These are phyloP conservation scores for Spheniscus humboldti DNA, from an alignment of 2,797 vertebrate genomes.

Conservation along the genomic window DNA sequence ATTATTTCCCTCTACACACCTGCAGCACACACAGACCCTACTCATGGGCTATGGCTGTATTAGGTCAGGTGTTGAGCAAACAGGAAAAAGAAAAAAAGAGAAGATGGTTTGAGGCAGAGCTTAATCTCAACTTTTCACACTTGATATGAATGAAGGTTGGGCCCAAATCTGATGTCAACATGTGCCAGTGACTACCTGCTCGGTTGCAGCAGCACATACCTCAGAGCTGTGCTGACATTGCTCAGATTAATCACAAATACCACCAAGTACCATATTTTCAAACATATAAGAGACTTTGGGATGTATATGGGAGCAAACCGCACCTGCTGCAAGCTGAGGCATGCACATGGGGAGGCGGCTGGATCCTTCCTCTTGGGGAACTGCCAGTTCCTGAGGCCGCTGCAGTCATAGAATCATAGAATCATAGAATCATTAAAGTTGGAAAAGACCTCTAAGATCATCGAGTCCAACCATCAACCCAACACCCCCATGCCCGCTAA, in stretches of 20 bases:
- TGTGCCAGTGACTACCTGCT: not conserved
- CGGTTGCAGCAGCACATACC: not conserved
- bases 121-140: not conserved
- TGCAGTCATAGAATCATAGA: not conserved
- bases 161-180: not conserved
- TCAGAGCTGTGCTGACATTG: not conserved
- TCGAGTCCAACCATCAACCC: too few species aligned
- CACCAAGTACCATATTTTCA: not conserved
- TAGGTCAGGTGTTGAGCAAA: not conserved
- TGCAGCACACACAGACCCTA: not conserved
- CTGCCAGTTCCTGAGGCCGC: accelerated
- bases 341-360: accelerated
- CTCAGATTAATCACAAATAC: not conserved
- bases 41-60: not conserved
- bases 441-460: too few species aligned
- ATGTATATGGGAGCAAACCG: not conserved
- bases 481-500: too few species aligned
- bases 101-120: not conserved
- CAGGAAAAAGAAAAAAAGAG: not conserved
- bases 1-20: not conserved
- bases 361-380: not conserved
- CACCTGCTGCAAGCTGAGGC: accelerated
- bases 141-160: accelerated
- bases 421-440: too few species aligned
- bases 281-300: not conserved